Evolutionary conservation across 2,797 vertebrate genomes (phyloP).

Genomic region (Zonotrichia albicollis): DNA sequence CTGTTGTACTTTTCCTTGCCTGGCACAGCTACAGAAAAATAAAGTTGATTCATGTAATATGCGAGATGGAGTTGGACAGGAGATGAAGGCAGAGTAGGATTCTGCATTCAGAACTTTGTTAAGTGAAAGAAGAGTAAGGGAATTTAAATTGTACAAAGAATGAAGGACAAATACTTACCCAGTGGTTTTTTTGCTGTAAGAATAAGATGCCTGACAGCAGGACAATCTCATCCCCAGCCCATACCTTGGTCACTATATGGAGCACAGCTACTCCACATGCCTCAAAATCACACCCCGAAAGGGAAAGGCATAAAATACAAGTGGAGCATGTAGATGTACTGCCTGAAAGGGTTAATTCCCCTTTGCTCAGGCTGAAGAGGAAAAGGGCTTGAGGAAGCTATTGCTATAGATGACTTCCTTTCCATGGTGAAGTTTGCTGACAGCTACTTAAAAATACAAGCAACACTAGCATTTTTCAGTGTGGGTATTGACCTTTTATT

Average conservation of each 20-base stretch:
- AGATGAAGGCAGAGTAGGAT: not conserved
- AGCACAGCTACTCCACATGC: not conserved
- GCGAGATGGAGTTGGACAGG: not conserved
- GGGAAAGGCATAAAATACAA: not conserved
- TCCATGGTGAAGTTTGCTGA: not conserved
- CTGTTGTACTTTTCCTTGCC: not conserved
- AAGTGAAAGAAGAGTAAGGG: not conserved
- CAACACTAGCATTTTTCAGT: not conserved
- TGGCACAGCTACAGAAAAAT: not conserved
- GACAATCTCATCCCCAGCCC: not conserved
- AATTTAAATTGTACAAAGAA: not conserved
- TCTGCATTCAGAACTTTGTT: not conserved
- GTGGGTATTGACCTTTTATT: constrained; percentile 13
- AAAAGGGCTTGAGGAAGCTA: not conserved
- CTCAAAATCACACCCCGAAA: not conserved
- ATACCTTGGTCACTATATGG: too few species aligned
- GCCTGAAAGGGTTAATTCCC: not conserved
- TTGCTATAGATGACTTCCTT: not conserved
- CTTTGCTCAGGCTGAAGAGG: not conserved
- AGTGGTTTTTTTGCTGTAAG: not conserved
- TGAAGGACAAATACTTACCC: not conserved
- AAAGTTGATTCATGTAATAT: not conserved
- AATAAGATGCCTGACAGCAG: not conserved
- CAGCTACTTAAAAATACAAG: not conserved
- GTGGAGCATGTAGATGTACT: not conserved